A percentile compares a stretch with the other conserved stretches of the same genome.
Conservation (phyloP, 2,888 invertebrate genomes). For the Podabrus alpinus region DNA sequence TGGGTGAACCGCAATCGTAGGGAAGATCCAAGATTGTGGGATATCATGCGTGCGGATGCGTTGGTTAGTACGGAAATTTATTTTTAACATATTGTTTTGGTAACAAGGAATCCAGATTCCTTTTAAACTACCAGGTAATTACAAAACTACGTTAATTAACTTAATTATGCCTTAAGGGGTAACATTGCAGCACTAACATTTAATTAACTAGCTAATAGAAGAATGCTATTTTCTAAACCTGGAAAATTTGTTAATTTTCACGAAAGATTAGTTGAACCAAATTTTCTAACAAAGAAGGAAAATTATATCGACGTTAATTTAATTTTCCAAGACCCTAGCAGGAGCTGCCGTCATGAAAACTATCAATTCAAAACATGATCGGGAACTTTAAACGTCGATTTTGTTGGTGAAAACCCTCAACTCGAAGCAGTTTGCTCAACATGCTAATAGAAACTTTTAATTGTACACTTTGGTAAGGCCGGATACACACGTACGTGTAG, state of each 20-base stretch:
- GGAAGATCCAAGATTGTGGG: conserved; percentile 13
- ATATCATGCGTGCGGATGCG: conserved; percentile 14
- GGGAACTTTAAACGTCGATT: neutral
- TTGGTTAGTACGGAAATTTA: conserved; percentile 6
- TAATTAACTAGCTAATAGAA: neutral
- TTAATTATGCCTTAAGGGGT: neutral
- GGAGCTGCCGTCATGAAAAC: neutral
- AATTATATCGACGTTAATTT: neutral
- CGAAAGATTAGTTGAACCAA: neutral
- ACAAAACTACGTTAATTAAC: neutral
- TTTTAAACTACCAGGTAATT: neutral
- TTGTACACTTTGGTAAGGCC: neutral
- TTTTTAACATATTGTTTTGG: neutral
- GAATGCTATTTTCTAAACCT: neutral
- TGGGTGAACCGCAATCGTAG: conserved; percentile 8
- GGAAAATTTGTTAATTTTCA: neutral
- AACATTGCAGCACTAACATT: neutral
- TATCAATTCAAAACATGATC: neutral
- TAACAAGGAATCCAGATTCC: neutral
- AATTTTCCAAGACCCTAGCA: neutral
- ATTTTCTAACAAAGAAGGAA: neutral
- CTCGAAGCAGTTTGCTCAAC: neutral
- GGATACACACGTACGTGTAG: neutral
- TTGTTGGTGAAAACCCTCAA: neutral
- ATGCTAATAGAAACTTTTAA: neutral